Evolutionary conservation across 2,888 invertebrate species (phyloP).

Genomic region (Clitarchus hookeri): DNA sequence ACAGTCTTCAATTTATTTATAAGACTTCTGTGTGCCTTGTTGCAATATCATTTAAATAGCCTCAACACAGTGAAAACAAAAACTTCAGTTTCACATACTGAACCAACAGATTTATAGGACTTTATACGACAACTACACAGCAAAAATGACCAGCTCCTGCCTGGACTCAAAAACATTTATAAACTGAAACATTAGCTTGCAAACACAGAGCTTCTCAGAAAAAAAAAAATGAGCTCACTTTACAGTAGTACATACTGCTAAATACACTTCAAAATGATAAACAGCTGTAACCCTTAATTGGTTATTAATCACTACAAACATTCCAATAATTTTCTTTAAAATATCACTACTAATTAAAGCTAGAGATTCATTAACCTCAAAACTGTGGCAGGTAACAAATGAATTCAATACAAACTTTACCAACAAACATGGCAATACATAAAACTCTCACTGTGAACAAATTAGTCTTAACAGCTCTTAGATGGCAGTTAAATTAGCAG

Average conservation of each 20-base stretch:
- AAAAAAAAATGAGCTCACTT: neutral
- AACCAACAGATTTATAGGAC: neutral
- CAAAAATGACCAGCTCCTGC: neutral
- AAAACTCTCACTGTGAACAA: constrained; percentile 4
- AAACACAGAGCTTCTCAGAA: neutral
- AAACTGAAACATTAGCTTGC: neutral
- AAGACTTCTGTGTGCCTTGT: neutral
- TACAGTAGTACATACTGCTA: neutral
- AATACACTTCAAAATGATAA: neutral
- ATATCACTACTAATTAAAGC: constrained; percentile 12
- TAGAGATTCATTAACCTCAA: constrained; percentile 10
- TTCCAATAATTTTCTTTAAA: constrained; percentile 15
- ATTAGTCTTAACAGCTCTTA: neutral
- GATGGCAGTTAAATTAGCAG: neutral
- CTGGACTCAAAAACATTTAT: neutral
- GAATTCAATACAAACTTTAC: neutral
- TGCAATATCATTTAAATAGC: neutral
- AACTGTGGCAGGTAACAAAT: neutral
- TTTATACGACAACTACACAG: neutral
- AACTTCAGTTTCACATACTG: neutral
- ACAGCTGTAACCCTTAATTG: neutral
- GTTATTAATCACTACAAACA: constrained; percentile 15
- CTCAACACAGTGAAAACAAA: neutral
- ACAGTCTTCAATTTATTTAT: neutral
- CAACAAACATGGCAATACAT: neutral